Percentiles rank a stretch among this genome's conserved stretches.
Conservation (phyloP, 2,797 vertebrate genomes). For the Loriculus beryllinus region DNA sequence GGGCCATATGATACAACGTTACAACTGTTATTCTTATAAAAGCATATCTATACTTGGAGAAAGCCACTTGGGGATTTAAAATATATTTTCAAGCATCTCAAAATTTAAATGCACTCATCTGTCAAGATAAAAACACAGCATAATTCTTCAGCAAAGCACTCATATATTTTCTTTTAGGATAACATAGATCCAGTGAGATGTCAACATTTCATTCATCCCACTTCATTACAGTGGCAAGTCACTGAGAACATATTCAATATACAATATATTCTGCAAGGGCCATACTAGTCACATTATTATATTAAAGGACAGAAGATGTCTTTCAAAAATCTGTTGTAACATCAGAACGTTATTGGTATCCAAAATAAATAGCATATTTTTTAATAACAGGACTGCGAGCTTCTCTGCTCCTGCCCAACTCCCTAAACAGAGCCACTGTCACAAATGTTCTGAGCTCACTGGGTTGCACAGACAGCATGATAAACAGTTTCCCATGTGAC, state of each 20-base stretch:
- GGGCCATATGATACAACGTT: background rate
- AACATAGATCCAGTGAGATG: background rate
- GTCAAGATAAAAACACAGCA: background rate
- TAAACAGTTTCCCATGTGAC: background rate
- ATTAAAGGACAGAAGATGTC: background rate
- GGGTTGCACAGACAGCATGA: background rate
- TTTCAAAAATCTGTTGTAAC: background rate
- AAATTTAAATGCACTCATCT: constrained; percentile 5
- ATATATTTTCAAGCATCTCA: constrained; percentile 1
- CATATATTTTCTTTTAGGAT: background rate
- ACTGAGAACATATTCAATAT: background rate
- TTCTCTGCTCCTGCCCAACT: background rate
- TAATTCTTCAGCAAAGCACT: background rate
- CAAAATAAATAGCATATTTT: background rate
- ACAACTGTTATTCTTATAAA: background rate
- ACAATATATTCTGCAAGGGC: background rate
- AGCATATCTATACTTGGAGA: background rate
- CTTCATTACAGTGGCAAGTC: background rate
- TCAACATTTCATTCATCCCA: constrained; percentile 4
- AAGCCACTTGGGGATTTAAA: background rate
- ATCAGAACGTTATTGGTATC: background rate
- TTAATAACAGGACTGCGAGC: background rate
- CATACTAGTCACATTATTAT: background rate
- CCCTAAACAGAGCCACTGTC: background rate
- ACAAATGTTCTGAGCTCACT: background rate